Base-by-base conservation (phyloP, 2,797 vertebrate species). In the Alfaro cultratus region DNA sequence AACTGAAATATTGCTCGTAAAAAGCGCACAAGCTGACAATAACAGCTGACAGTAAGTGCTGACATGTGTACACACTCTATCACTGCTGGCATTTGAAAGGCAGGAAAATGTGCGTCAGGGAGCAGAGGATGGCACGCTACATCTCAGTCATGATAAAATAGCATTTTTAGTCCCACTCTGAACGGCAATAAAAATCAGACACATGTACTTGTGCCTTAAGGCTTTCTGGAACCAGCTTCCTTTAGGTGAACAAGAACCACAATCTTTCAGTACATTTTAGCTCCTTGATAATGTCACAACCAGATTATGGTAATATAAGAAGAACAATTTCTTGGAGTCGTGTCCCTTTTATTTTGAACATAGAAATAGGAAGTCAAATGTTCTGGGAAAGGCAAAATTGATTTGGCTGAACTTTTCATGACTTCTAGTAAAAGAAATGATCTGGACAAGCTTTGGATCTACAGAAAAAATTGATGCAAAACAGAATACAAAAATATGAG, bases 61-160 rank as follows among this genome's bases (percentile, higher is more conserved):
- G 76, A 89, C 80, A 77, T 70, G 51, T 21, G 1, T 23, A 72
- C n/a, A 29, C 75, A 75, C 76, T 86, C 79, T 53, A 82, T 88
- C 82, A 76, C 55, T 60, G 83, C 57, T 62, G 36, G 29, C 57
- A 74, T 76, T 46, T 74, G 26, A 74, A 77, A 77, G 29, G 57
- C 73, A 57, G 60, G 23, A 73, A 82, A 84, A 79, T 29, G 12
- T 23, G 83, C 53, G 34, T 10, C 5, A 70, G 67, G 46, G 31
- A 64, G 76, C 4, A 46, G 71, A 84, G 36, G 39, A 79, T 41
- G 16, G 43, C 15, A 70, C 15, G 47, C 41, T 41, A 29, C 21
- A 23, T 41, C 64, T 68, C 64, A 84, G 73, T 60, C 31, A 80
- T 67, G 47, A 36, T 41, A 51, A 76, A 82, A 77, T 23, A 26